Base-by-base conservation (phyloP, 2,797 vertebrate genomes). In the Centroberyx gerrardi region DNA sequence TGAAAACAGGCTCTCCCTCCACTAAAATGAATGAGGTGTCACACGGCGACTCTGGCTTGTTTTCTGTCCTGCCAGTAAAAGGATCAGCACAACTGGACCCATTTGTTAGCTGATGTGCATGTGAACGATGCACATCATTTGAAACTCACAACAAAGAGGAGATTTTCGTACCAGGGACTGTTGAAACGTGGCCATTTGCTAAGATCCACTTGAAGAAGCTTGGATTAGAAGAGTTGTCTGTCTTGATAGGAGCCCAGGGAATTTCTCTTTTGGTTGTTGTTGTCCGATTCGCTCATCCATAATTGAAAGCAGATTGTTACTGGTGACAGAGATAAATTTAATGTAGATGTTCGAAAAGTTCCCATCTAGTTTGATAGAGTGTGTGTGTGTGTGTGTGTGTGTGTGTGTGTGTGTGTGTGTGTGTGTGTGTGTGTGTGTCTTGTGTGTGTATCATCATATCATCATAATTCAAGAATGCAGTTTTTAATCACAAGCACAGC, bases 301-400 rank as follows among this genome's bases (percentile, higher is more conserved):
- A 46, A 84, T 72, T 68, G 54, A 68, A 78, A 76, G 15, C 80
- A 83, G 79, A 66, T 7, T 7, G 3, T 17, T 49, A 18, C 48
- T 49, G 2, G 53, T 62, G 33, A 67, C 13, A 10, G 4, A 66
- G 15, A 36, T 1, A 22, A 46, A 64, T 80, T 29, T 68, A 6
- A 40, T 40, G 51, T 14, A 48, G 62, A 53, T 5, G 33, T 36
- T 28, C 29, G 3, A 52, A 40, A 40, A 40, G 8, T 40, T 9
- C 38, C 38, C 38, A 40, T 40, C 38, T 40, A 8, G 8, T 9
- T 2, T 8, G 9, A 8, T 4, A 8, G 18, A n/a, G 18, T 53
- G 18, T 53, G 51, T 53, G 51, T 53, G 18, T 53, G 8, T 53
- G 22, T 22, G 22, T 22, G 22, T 22, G 22, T 22, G 22, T 22